Conservation (phyloP, 2,888 invertebrate species). For the Cheilosia scutellata region DNA sequence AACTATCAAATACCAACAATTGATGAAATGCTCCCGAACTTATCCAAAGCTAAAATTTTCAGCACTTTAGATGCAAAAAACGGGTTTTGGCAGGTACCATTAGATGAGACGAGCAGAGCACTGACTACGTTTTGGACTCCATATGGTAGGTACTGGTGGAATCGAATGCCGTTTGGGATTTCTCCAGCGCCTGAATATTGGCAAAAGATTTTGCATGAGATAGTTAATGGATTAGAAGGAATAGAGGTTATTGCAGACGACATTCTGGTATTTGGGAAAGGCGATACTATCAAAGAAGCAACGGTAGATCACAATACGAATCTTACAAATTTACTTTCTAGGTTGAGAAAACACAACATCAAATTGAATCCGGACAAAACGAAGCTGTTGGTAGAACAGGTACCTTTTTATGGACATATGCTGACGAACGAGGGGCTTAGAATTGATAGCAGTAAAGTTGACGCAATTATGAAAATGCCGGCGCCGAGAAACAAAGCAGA, state of each 20-base stretch:
- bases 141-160: constrained; percentile 50
- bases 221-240: constrained; percentile 50
- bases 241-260: constrained; percentile 70
- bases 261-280: constrained; percentile 64
- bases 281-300: constrained; percentile 65
- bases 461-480: constrained; percentile 76
- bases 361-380: constrained; percentile 75
- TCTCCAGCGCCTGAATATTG: constrained; percentile 69
- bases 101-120: constrained; percentile 79
- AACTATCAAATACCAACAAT: constrained; percentile 46
- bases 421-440: constrained; percentile 55
- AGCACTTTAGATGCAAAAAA: constrained; percentile 63
- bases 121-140: constrained; percentile 77
- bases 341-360: constrained; percentile 60
- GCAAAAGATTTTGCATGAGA: constrained; percentile 59
- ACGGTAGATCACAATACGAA: constrained; percentile 74
- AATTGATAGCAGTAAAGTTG: constrained; percentile 71
- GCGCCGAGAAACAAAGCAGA: constrained; percentile 69
- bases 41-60: constrained; percentile 47
- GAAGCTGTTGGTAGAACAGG: constrained; percentile 26
- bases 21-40: constrained; percentile 40
- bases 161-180: constrained; percentile 63
- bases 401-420: constrained; percentile 64
- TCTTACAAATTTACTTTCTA: constrained; percentile 56
- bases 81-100: constrained; percentile 60